Evolutionary conservation across 2,888 invertebrate species (phyloP).

Genomic region (Acleris literana): DNA sequence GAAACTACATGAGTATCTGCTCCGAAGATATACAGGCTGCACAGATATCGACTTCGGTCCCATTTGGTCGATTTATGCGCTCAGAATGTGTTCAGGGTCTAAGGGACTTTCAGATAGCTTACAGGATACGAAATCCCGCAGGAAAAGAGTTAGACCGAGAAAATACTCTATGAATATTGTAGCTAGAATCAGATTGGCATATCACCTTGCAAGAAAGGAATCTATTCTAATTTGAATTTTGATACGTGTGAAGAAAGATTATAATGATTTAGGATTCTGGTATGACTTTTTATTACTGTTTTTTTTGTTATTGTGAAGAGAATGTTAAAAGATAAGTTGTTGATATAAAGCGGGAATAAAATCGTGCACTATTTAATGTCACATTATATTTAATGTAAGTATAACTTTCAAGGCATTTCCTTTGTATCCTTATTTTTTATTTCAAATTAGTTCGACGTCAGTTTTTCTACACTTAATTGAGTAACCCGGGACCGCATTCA

Average conservation of each 20-base stretch:
- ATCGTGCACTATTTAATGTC: no score
- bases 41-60: slow-evolving; percentile 26
- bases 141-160: background rate
- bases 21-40: slow-evolving; percentile 16
- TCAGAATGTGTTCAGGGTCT: slow-evolving; percentile 28
- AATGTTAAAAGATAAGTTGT: no score
- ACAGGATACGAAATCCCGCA: background rate
- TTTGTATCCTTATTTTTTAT: no score
- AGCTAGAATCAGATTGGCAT: background rate
- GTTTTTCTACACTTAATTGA: no score
- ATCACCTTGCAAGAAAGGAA: background rate
- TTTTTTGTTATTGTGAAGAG: no score
- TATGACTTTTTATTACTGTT: no score
- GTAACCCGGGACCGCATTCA: no score
- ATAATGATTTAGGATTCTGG: background rate
- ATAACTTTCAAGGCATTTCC: no score
- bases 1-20: slow-evolving; percentile 5
- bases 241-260: background rate
- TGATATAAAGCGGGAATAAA: no score
- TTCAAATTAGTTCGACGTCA: no score
- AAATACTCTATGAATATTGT: background rate
- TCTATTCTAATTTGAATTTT: background rate
- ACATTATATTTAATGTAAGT: no score
- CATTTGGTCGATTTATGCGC: slow-evolving; percentile 32
- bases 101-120: slow-evolving; percentile 29